Conservation (phyloP, 2,797 vertebrate genomes). For the Galagoides demidoff region DNA sequence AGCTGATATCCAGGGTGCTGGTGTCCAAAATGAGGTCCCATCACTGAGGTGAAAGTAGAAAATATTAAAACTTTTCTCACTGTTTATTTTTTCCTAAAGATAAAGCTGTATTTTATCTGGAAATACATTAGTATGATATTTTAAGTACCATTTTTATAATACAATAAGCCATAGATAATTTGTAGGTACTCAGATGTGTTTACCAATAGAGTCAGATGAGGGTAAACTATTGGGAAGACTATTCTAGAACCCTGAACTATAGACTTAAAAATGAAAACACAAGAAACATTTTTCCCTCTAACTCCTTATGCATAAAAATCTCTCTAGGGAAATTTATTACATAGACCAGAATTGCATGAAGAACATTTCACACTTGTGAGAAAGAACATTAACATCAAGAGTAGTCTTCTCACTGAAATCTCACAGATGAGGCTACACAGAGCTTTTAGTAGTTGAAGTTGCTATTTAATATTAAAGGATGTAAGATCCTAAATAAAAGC, state of each 20-base stretch:
- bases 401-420: neutral
- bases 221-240: neutral
- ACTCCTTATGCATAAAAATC: neutral
- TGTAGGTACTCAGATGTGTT: neutral
- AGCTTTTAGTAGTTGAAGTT: neutral
- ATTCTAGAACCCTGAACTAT: neutral
- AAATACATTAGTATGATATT: neutral
- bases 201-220: neutral
- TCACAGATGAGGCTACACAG: neutral
- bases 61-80: neutral
- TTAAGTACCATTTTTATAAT: neutral
- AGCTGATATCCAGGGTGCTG: neutral
- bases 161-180: neutral
- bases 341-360: neutral
- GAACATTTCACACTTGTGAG: neutral
- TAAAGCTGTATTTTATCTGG: neutral
- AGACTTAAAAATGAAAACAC: neutral
- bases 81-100: neutral
- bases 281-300: neutral
- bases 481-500: conserved; percentile 9
- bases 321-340: neutral
- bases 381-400: neutral
- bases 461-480: neutral
- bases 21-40: neutral
- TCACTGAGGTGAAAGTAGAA: neutral